These are phyloP conservation scores for Heliconius melpomene DNA, from an alignment of 1,140 invertebrate genomes.

Conservation along the genomic window DNA sequence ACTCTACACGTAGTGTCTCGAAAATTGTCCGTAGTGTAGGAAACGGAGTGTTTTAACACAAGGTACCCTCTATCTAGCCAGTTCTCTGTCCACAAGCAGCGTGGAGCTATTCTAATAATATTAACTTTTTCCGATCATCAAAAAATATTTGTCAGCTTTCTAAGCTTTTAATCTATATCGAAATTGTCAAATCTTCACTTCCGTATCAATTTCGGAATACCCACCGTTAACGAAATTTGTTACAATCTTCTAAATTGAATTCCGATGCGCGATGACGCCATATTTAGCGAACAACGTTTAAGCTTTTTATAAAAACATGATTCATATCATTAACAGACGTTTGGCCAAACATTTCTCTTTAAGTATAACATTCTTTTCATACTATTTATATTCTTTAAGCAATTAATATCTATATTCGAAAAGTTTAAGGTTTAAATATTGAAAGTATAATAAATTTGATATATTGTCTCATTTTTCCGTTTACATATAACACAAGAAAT, in stretches of 20 bases:
- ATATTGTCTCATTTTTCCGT: too few relatives aligned
- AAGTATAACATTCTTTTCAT: constrained; percentile 31
- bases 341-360: constrained; percentile 29
- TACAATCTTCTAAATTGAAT: constrained; percentile 33
- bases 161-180: not conserved
- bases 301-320: constrained; percentile 33
- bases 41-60: too few relatives aligned
- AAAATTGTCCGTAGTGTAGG: too few relatives aligned
- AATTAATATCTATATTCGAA: constrained; percentile 1
- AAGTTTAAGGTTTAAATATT: not conserved
- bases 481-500: too few relatives aligned
- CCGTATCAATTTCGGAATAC: constrained; percentile 21
- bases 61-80: too few relatives aligned
- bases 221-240: constrained; percentile 28
- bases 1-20: too few relatives aligned
- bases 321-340: constrained; percentile 25
- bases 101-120: too few relatives aligned
- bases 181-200: constrained; percentile 8
- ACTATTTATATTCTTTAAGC: constrained; percentile 34
- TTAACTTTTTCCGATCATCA: too few relatives aligned
- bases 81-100: too few relatives aligned
- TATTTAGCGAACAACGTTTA: constrained; percentile 28
- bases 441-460: not conserved
- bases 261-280: constrained; percentile 16
- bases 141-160: not conserved